Evolutionary conservation across 2,888 invertebrate genomes (phyloP).

Genomic region (Aspidiotus rigidus): DNA sequence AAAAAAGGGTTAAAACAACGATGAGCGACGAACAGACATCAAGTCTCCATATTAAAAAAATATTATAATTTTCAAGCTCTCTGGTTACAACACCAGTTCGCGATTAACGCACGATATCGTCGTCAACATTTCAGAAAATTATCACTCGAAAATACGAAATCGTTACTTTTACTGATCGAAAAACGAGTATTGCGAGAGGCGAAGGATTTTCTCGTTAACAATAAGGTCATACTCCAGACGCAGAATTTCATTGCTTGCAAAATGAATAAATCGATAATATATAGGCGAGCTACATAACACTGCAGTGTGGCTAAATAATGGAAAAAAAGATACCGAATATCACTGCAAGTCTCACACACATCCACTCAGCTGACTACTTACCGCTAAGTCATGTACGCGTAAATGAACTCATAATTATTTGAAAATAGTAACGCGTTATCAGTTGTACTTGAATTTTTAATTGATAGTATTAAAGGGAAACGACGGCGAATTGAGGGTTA

Average conservation of each 20-base stretch:
- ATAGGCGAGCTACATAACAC: constrained; percentile 29
- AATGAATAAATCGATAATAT: constrained; percentile 28
- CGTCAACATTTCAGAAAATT: too few relatives aligned
- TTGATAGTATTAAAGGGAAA: constrained; percentile 24
- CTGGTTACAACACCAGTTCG: too few relatives aligned
- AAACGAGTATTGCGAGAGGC: too few relatives aligned
- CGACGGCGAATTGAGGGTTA: constrained; percentile 24
- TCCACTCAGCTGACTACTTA: constrained; percentile 1
- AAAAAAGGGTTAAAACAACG: too few relatives aligned
- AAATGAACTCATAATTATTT: constrained; percentile 4
- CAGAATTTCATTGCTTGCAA: constrained; percentile 12
- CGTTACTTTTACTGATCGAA: too few relatives aligned
- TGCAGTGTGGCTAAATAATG: constrained; percentile 18
- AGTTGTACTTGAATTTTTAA: constrained; percentile 13
- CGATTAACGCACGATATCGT: too few relatives aligned
- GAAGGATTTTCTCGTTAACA: constrained; percentile 14
- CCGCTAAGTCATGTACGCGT: constrained; percentile 1
- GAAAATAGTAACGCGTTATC: constrained; percentile 25
- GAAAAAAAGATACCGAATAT: neutral
- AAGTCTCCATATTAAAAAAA: too few relatives aligned
- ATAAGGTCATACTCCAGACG: constrained; percentile 25
- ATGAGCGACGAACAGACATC: too few relatives aligned
- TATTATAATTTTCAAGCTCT: too few relatives aligned
- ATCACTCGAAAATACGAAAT: too few relatives aligned
- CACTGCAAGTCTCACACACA: neutral